Base-by-base conservation (phyloP, 2,888 invertebrate species). In the Sylvicola fuscatus region DNA sequence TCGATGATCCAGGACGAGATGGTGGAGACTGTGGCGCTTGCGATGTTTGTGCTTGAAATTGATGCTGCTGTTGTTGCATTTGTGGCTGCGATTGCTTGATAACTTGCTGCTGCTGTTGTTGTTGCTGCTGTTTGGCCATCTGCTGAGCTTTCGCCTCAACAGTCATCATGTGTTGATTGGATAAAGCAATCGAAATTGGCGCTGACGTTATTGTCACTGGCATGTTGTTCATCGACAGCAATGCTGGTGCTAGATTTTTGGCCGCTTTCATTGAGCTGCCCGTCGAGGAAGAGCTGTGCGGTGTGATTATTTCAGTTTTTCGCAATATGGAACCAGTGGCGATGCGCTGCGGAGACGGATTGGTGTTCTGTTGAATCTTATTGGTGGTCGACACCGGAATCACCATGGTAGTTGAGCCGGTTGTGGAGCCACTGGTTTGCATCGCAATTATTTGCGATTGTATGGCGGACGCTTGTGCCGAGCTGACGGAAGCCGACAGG, bases 221-320 rank as follows among this genome's bases (percentile, higher is more conserved):
- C 21, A 21, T 21, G 21, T 8, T 21, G 21, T 38, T 44, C 57
- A 58, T 58, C 2, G 57, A 50, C 0, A 56, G 45, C 32, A 57
- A 36, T 1, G 58, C 54, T 3, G 58, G 56, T 3, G 49, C 61
- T 33, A 73, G 55, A 56, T 73, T 73, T 50, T 71, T 70, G 13
- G 70, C 68, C 1, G 66, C 71, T 40, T 77, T 72, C 39, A 71
- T 55, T 1, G 74, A 71, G 0, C 72, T 68, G 12, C 60, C n/a
- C 21, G 21, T 6, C 14, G 28, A 16, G 21, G 28, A 35, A 16
- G 29, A 35, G 10, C 15, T 15, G 3, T 17, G 17, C 11, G 27
- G 29, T 35, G 33, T 11, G 17, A 12, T 15, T 16, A 33, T 30
- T 11, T 12, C 7, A 16, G 21, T 17, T 12, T 17, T 33, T 14